These are phyloP conservation scores for Brachionus sp. DNA, from an alignment of 1,140 invertebrate genomes.

Conservation along the genomic window DNA sequence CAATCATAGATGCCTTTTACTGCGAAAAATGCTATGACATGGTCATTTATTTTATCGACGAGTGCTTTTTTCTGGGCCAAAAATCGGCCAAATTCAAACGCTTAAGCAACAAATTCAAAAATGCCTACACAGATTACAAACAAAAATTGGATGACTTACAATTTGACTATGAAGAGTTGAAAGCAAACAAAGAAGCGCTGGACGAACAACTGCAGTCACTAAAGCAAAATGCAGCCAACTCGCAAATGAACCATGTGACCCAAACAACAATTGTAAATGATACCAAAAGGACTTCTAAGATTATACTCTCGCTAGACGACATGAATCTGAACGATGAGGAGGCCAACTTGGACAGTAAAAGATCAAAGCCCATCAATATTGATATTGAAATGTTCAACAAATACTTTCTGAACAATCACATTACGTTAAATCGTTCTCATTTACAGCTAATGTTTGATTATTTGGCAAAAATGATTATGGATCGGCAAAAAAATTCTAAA, in stretches of 20 bases:
- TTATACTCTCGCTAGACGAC: not conserved
- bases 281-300: constrained; percentile 20
- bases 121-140: not conserved
- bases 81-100: not conserved
- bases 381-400: constrained; percentile 4
- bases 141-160: not conserved
- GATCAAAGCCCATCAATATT: not conserved
- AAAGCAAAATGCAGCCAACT: not conserved
- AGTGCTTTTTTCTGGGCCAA: not conserved
- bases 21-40: constrained; percentile 28
- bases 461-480: not conserved
- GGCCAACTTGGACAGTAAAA: not conserved
- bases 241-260: not conserved
- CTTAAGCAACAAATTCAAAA: not conserved
- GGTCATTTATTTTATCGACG: constrained; percentile 11
- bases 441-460: constrained; percentile 9
- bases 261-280: not conserved
- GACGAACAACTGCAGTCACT: not conserved
- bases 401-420: constrained; percentile 31
- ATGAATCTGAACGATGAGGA: not conserved
- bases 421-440: constrained; percentile 2
- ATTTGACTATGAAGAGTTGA: constrained; percentile 10
- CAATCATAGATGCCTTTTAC: not conserved
- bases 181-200: not conserved
- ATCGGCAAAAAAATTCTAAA: not conserved